These are phyloP conservation scores for Malurus cyaneus DNA, from an alignment of 2,113 vertebrate genomes.

Conservation along the genomic window DNA sequence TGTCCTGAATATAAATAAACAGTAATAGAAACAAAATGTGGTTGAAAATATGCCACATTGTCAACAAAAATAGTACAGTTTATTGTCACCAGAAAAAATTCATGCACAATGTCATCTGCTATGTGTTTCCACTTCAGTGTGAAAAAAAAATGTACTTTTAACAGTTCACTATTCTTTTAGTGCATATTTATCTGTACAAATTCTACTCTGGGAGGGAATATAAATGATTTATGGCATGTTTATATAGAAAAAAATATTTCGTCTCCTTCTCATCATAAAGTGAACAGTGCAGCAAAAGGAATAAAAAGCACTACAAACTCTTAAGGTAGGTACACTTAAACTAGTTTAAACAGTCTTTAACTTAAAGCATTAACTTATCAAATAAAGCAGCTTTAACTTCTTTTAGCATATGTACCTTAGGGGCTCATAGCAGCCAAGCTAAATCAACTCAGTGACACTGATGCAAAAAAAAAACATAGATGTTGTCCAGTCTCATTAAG, in stretches of 20 bases:
- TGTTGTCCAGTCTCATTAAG: background rate
- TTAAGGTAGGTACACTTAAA: background rate
- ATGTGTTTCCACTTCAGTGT: conserved; percentile 5
- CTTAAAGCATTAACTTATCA: background rate
- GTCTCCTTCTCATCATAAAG: background rate
- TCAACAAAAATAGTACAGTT: conserved; percentile 23
- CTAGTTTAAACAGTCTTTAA: conserved; percentile 17
- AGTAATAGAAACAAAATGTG: conserved; percentile 23
- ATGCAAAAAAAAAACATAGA: background rate
- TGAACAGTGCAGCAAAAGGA: background rate
- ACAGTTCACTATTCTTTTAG: background rate
- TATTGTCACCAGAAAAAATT: conserved; percentile 41
- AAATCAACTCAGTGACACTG: background rate
- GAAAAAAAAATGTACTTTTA: background rate
- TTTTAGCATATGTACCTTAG: background rate
- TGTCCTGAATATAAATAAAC: conserved; percentile 80
- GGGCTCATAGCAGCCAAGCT: background rate
- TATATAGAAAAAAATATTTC: conserved; percentile 29
- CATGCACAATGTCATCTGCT: background rate
- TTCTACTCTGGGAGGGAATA: background rate
- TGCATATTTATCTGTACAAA: background rate
- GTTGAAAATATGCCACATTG: background rate
- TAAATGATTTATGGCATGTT: conserved; percentile 33
- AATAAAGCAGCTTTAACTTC: conserved; percentile 9
- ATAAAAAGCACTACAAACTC: conserved; percentile 13